These are phyloP conservation scores for Elephas maximus DNA, from an alignment of 2,113 vertebrate species.

Conservation along the genomic window DNA sequence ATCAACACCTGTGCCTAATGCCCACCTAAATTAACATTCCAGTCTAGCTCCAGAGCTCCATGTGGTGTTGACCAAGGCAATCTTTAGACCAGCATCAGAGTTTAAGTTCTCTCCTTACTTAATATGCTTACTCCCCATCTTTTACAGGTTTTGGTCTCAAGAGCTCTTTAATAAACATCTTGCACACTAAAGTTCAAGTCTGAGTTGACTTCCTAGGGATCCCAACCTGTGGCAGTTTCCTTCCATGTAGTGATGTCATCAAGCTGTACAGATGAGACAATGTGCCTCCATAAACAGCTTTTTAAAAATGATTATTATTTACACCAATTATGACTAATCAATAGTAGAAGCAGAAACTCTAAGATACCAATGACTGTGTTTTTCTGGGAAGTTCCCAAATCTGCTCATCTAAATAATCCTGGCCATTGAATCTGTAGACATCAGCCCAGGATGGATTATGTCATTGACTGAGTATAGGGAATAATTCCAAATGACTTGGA, in stretches of 20 bases:
- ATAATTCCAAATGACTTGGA: background rate
- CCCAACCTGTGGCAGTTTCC: background rate
- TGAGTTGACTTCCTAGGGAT: background rate
- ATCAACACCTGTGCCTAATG: background rate
- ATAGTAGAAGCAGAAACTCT: background rate
- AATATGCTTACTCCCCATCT: background rate
- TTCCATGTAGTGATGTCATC: background rate
- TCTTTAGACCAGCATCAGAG: background rate
- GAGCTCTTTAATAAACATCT: background rate
- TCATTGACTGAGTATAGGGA: background rate
- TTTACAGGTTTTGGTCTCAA: background rate
- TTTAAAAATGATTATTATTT: background rate
- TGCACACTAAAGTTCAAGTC: background rate
- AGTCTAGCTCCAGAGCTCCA: background rate
- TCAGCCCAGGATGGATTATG: background rate
- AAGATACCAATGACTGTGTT: background rate
- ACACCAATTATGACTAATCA: background rate
- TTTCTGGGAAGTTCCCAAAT: background rate
- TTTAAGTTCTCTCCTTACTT: background rate
- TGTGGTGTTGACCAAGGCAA: background rate
- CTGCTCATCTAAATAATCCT: conserved; percentile 33
- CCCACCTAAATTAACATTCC: background rate
- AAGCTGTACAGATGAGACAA: background rate
- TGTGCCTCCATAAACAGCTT: background rate
- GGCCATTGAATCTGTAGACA: background rate